These are phyloP conservation scores for Brachionus calyciflorus DNA, from an alignment of 1,140 invertebrate species.

Conservation along the genomic window DNA sequence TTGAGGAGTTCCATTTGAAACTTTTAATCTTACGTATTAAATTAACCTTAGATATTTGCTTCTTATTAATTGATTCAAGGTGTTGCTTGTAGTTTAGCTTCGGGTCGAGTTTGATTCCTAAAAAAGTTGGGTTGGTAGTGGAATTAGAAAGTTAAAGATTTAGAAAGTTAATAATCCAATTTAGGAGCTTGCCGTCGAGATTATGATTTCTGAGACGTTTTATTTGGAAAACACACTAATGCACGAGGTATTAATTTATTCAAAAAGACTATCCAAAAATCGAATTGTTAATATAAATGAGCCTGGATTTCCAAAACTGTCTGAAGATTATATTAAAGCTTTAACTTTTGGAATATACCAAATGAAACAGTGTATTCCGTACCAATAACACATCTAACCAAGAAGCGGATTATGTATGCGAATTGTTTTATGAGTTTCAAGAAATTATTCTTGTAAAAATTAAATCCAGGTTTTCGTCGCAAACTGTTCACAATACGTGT, in stretches of 20 bases:
- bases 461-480: slow-evolving; percentile 8
- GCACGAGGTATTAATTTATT: neutral
- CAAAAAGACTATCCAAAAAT: too few relatives aligned
- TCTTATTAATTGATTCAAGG: too few relatives aligned
- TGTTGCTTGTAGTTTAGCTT: too few relatives aligned
- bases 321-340: slow-evolving; percentile 7
- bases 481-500: slow-evolving; percentile 8
- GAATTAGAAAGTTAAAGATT: too few relatives aligned
- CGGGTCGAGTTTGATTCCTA: too few relatives aligned
- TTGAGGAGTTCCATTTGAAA: too few relatives aligned
- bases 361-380: neutral
- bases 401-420: neutral
- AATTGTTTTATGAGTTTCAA: neutral
- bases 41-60: too few relatives aligned
- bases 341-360: slow-evolving; percentile 1
- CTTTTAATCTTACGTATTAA: too few relatives aligned
- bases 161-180: too few relatives aligned
- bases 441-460: neutral
- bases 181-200: too few relatives aligned
- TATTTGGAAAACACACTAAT: slow-evolving; percentile 7
- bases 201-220: too few relatives aligned
- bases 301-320: neutral
- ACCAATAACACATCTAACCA: neutral
- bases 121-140: too few relatives aligned
- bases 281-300: neutral